Percentiles rank a stretch among this genome's conserved stretches.
Conservation (phyloP, 2,113 vertebrate genomes). For the Sinocyclocheilus grahami region DNA sequence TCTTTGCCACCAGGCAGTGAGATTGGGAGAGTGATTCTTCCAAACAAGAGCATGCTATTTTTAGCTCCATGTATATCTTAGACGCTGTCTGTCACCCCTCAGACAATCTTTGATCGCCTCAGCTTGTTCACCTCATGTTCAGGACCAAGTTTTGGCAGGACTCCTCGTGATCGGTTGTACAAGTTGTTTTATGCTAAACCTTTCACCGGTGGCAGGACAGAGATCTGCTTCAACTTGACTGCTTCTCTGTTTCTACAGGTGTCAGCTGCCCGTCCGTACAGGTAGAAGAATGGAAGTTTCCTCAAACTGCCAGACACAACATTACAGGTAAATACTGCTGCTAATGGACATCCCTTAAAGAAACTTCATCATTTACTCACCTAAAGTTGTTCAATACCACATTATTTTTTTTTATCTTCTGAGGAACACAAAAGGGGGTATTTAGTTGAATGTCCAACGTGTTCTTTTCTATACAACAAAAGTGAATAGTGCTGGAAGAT, state of each 20-base stretch:
- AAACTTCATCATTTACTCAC: background rate
- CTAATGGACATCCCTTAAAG: background rate
- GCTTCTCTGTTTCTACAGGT: slow-evolving; percentile 51
- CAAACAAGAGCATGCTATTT: slow-evolving; percentile 48
- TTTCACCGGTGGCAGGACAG: slow-evolving; percentile 20
- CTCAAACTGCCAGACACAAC: slow-evolving; percentile 68
- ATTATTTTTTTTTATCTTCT: background rate
- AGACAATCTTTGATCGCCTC: slow-evolving; percentile 34
- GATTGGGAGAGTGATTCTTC: slow-evolving; percentile 26
- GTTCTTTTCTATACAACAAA: background rate
- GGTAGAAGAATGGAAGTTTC: slow-evolving; percentile 79
- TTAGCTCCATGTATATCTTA: slow-evolving; percentile 40
- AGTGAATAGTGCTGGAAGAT: background rate
- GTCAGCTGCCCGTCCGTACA: slow-evolving; percentile 71
- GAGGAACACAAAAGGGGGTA: background rate
- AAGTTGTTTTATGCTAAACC: slow-evolving; percentile 24
- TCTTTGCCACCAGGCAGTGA: slow-evolving; percentile 22
- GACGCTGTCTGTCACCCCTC: slow-evolving; percentile 26
- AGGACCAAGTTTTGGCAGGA: slow-evolving; percentile 39
- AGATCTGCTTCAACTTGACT: slow-evolving; percentile 12
- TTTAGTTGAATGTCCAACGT: background rate
- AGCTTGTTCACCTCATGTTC: slow-evolving; percentile 7
- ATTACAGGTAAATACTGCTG: slow-evolving; percentile 71
- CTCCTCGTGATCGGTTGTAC: slow-evolving; percentile 36
- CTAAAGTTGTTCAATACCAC: background rate